Base-by-base conservation (phyloP, 2,113 vertebrate species). In the Aegithalos caudatus region DNA sequence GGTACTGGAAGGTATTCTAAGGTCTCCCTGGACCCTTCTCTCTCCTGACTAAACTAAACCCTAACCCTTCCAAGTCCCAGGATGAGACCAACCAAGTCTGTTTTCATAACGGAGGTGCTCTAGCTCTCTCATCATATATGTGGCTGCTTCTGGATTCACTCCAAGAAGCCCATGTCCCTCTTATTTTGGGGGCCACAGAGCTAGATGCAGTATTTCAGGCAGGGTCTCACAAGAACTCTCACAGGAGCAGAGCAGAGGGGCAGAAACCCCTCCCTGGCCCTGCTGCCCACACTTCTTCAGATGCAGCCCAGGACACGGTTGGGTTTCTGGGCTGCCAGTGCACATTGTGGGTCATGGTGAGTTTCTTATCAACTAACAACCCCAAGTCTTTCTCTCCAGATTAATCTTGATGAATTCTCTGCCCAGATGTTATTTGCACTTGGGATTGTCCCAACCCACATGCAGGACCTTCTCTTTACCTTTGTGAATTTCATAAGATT, bases 271-370 rank as follows among this genome's bases (percentile, higher is more conserved):
- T 25, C 47, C 11, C 12, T 16, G 0, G 0, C 37, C 31, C 29
- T 54, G 14, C 47, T 69, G n/a, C 6, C 56, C 21, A 23, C 0
- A 0, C 24, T 31, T 11, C 14, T 48, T 27, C 42, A 15, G n/a
- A 33, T 33, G 56, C 18, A 76, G 29, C 40, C 22, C 38, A 69
- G 38, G 45, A 47, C 5, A 16, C 2, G 4, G 19, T 0, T 53
- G 28, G 38, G 11, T 28, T 53, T 45, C 27, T 38, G 10, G 19
- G 28, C 15, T 61, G 47, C 19, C 27, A 45, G 19, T 4, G 11
- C 23, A 38, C 12, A 12, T 13, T 24, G 10, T n/a, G 10, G 12
- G 23, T 53, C 12, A 9, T 24, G 12, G 4, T 87, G 19, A 38
- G 9, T n/a, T 53, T 61, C 64, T 53, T 20, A 16, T 19, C 38